Evolutionary conservation across 2,888 invertebrate genomes (phyloP), one percentile per base, ranked within the genome.

Genomic region (Tenthredo scrophulariae): DNA sequence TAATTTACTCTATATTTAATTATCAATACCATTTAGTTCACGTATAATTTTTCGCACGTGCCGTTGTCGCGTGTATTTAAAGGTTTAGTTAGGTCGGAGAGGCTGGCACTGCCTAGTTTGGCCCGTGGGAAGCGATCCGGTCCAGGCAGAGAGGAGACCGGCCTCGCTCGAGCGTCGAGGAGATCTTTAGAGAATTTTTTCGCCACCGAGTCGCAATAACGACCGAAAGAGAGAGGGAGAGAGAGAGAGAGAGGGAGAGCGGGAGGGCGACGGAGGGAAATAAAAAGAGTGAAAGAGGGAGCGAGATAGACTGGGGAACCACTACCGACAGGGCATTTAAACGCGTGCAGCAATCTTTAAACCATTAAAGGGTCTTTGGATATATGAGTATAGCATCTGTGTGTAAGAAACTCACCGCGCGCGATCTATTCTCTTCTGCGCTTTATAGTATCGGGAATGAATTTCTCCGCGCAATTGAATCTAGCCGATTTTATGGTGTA

Each of bases 51-150:
- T 62, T 26, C 62, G 82, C 82, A 83, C 82, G 82, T 83, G 82
- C 82, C 82, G 43, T 83, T 83, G 82, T 83, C 82, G 67, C 82
- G 46, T 65, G 9, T 37, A 58, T 62, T 22, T 62, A 37, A 80
- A 62, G 40, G 79, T 62, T 67, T 22, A 82, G 75, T 72, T 72
- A 62, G 29, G 43, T n/a, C 26, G 3, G 43, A 6, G 65, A 75
- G 54, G 46, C n/a, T 22, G n/a, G 77, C 72, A 46, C 72, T 88
- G 86, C 88, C 89, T 88, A 89, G 90, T 90, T 90, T 90, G 90
- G 88, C 87, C 86, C 91, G 91, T 91, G 90, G 90, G 91, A 91
- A 90, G 88, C 89, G 88, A 91, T 88, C 86, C 80, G 79, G 82
- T 83, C 82, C 85, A 86, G 40, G 50, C 65, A 40, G 43, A 88